Evolutionary conservation across 2,113 vertebrate species (phyloP).

Genomic region (Spea bombifrons): DNA sequence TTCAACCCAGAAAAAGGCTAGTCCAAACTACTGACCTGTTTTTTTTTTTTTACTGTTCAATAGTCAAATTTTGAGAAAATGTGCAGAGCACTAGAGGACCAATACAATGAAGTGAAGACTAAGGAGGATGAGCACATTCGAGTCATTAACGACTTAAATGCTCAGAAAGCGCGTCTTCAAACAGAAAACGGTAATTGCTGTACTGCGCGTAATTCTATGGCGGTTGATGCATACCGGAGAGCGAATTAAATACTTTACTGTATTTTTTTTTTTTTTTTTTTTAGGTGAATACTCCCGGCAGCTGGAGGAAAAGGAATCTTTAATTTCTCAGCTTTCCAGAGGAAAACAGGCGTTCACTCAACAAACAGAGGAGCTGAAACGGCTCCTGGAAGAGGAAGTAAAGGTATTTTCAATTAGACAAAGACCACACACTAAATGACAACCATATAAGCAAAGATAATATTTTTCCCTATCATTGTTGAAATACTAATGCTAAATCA

Average conservation of each 20-base stretch:
- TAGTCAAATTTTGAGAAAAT: constrained; percentile 86
- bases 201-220: neutral
- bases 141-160: constrained; percentile 72
- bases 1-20: neutral
- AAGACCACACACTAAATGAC: too few species aligned
- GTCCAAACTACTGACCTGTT: neutral
- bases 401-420: constrained; percentile 62
- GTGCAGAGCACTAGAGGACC: constrained; percentile 84
- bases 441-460: neutral
- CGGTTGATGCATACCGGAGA: too few species aligned
- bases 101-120: constrained; percentile 79
- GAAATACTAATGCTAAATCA: neutral
- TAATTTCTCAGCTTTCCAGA: constrained; percentile 75
- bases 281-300: constrained; percentile 73
- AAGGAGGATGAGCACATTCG: constrained; percentile 86
- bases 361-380: constrained; percentile 79
- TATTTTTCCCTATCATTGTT: neutral
- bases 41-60: neutral
- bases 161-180: constrained; percentile 77
- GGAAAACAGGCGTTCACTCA: constrained; percentile 75
- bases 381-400: constrained; percentile 76
- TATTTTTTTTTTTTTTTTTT: neutral
- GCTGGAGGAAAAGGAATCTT: constrained; percentile 77
- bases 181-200: constrained; percentile 70
- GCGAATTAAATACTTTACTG: too few species aligned